Base-by-base conservation (phyloP, 2,888 invertebrate species). In the Blastobasis lacticolella region DNA sequence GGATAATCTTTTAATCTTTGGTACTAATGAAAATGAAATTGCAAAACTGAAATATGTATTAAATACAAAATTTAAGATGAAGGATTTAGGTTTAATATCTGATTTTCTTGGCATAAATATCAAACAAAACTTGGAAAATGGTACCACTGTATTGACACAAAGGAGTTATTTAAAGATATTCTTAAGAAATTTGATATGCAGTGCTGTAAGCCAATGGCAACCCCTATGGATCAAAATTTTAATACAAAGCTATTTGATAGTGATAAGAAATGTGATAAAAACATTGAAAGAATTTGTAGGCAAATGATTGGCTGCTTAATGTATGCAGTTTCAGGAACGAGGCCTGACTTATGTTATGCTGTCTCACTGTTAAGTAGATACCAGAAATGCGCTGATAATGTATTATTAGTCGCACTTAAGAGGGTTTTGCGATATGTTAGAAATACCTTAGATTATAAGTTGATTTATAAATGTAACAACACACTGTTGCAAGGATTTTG, bases 241-340 rank as follows among this genome's bases (percentile, higher is more conserved):
- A 57, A 59, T 52, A 8, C 36, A 37, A 57, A 57, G 53, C 44
- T 54, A 47, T 53, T 54, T 36, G 36, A 49, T 36, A 43, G 53
- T 45, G 38, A 23, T 23, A 23, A 10, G 37, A 38, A 6, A 6
- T 37, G 10, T n/a, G 49, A 57, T 51, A 55, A 51, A 52, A 46
- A 49, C 38, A 49, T 55, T 41, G 57, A 59, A 54, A 58, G 56
- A 4, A 43, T 10, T 38, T 62, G 60, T 55, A 55, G 58, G 43
- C 37, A 53, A 42, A 54, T 60, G 6, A 60, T 60, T 36, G 62
- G 60, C 5, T 50, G 54, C 48, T 46, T 60, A 6, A 46, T 53
- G 46, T 62, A 62, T 56, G 60, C 59, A 23, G 59, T 48, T 10
- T 54, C 49, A 45, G 60, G 60, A 3, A 59, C 60, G 41, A 56